These are phyloP conservation scores for Typhlichthys subterraneus DNA, from an alignment of 2,797 vertebrate species.

Conservation along the genomic window DNA sequence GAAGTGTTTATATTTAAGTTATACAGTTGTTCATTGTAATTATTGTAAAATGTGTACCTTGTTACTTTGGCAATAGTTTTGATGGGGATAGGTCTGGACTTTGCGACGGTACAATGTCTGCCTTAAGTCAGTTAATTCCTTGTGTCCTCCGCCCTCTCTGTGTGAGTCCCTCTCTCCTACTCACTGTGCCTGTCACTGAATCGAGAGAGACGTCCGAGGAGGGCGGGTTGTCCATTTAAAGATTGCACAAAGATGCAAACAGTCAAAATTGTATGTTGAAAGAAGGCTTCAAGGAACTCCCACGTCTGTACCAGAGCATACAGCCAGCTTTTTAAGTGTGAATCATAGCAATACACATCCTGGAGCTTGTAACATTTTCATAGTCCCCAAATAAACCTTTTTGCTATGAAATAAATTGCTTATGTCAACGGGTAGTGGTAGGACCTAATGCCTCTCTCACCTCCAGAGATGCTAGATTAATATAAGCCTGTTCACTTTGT, in stretches of 20 bases:
- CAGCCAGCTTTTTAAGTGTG: conserved; percentile 10
- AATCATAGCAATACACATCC: conserved; percentile 10
- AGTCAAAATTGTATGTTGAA: not conserved
- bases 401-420: conserved; percentile 13
- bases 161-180: not conserved
- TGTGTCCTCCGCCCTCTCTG: not conserved
- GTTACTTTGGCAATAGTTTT: too few relatives aligned
- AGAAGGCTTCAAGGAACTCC: conserved; percentile 11
- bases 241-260: conserved; percentile 1
- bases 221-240: conserved; percentile 2
- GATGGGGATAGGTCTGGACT: too few relatives aligned
- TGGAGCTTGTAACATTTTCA: conserved; percentile 6
- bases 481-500: conserved; percentile 1
- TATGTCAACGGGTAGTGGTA: not conserved
- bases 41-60: too few relatives aligned
- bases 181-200: not conserved
- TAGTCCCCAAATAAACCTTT: conserved; percentile 4
- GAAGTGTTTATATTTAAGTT: too few relatives aligned
- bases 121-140: not conserved
- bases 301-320: conserved; percentile 2
- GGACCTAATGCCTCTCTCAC: conserved; percentile 13
- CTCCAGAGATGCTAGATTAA: conserved; percentile 9
- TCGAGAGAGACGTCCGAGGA: not conserved
- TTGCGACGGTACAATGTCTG: not conserved
- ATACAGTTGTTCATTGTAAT: too few relatives aligned